phyloP scores from a whole-genome alignment of 2,113 vertebrate species.

The Ameiurus melas region DNA sequence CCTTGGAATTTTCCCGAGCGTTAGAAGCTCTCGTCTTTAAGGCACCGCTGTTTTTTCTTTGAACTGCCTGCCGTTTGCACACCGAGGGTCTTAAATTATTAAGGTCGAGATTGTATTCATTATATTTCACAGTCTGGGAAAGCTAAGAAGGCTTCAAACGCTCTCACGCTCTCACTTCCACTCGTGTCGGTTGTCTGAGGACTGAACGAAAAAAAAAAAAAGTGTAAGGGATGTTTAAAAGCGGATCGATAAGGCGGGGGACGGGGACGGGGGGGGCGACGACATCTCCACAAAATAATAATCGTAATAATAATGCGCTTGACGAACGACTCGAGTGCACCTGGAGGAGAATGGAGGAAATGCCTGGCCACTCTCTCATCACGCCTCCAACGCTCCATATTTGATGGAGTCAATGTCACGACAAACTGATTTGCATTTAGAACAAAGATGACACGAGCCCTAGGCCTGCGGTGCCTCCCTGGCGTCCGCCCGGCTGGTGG shows the following conservation, averaged over 20 bases:
- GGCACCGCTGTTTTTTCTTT: slow-evolving; percentile 48
- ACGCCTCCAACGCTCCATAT: slow-evolving; percentile 23
- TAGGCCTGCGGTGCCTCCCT: slow-evolving; percentile 53
- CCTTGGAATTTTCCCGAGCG: slow-evolving; percentile 53
- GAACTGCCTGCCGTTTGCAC: slow-evolving; percentile 53
- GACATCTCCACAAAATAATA: neutral
- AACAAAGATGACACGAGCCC: slow-evolving; percentile 64
- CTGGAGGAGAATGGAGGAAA: slow-evolving; percentile 12
- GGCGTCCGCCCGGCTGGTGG: slow-evolving; percentile 54
- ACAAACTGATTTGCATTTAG: slow-evolving; percentile 63
- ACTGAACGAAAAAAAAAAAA: neutral
- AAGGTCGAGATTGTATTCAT: slow-evolving; percentile 55
- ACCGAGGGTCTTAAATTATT: slow-evolving; percentile 60
- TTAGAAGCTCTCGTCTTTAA: slow-evolving; percentile 58
- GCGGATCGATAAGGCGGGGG: neutral
- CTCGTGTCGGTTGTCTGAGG: neutral
- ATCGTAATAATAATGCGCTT: neutral
- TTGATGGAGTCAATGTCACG: slow-evolving; percentile 61
- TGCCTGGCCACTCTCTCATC: slow-evolving; percentile 20
- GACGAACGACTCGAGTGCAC: neutral
- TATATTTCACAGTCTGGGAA: slow-evolving; percentile 48
- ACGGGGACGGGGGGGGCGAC: too few species aligned
- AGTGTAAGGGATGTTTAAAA: neutral
- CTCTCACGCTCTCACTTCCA: neutral
- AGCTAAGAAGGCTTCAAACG: slow-evolving; percentile 16